Conservation (phyloP, 2,113 vertebrate genomes). For the Etheostoma cragini region DNA sequence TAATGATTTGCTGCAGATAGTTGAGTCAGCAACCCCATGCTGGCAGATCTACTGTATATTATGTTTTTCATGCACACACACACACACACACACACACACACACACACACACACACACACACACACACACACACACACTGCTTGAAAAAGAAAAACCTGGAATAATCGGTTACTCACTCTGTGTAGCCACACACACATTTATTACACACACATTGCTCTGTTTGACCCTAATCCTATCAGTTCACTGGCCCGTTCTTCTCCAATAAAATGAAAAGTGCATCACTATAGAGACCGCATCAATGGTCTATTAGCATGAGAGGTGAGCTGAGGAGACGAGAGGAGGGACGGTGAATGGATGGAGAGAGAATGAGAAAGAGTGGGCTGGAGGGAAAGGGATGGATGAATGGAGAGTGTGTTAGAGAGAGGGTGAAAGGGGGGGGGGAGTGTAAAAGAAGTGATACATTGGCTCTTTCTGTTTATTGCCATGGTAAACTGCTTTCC, state of each 20-base stretch:
- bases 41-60: slow-evolving; percentile 10
- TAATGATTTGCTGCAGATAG: slow-evolving; percentile 12
- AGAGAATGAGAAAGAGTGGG: background rate
- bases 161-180: background rate
- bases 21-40: slow-evolving; percentile 39
- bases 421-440: slow-evolving; percentile 12
- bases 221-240: slow-evolving; percentile 55
- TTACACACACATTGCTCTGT: slow-evolving; percentile 5
- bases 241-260: slow-evolving; percentile 46
- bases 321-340: slow-evolving; percentile 48
- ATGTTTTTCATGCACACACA: slow-evolving; percentile 39
- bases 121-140: background rate
- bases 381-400: slow-evolving; percentile 24
- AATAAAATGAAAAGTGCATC: slow-evolving; percentile 61
- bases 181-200: slow-evolving; percentile 5
- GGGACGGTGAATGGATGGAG: slow-evolving; percentile 10
- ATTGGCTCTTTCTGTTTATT: slow-evolving; percentile 44
- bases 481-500: slow-evolving; percentile 18
- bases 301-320: slow-evolving; percentile 65
- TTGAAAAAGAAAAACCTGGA: slow-evolving; percentile 21
- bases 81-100: slow-evolving; percentile 11
- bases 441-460: slow-evolving; percentile 48
- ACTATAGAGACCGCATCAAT: slow-evolving; percentile 76
- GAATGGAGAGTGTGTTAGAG: slow-evolving; percentile 45
- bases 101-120: too few species aligned